These are phyloP conservation scores for Python bivittatus DNA, from an alignment of 2,113 vertebrate species.

Conservation along the genomic window DNA sequence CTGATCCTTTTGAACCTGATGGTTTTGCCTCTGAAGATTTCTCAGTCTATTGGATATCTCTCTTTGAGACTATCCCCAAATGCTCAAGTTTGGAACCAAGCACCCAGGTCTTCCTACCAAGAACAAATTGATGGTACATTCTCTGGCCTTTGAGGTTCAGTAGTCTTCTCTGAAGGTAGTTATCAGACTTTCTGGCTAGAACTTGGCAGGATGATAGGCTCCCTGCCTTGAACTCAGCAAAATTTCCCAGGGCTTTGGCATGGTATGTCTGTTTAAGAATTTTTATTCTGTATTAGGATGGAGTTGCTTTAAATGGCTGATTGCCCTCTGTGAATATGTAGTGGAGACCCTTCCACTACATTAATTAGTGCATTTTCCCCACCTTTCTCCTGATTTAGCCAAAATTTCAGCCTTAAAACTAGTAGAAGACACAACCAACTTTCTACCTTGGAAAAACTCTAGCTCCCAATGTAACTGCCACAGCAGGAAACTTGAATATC, in stretches of 20 bases:
- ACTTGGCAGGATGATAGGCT: not conserved
- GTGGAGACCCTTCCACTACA: not conserved
- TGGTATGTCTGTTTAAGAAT: not conserved
- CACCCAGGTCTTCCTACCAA: not conserved
- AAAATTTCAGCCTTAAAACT: not conserved
- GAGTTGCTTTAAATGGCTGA: not conserved
- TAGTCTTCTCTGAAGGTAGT: not conserved
- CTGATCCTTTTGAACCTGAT: not conserved
- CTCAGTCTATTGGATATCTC: not conserved
- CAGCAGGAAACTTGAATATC: not conserved
- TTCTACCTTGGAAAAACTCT: not conserved
- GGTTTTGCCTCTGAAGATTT: not conserved
- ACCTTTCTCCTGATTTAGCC: not conserved
- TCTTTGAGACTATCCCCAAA: not conserved
- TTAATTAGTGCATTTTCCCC: not conserved
- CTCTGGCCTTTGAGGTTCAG: not conserved
- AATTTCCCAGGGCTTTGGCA: not conserved
- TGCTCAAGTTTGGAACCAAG: not conserved
- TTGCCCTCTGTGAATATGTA: not conserved
- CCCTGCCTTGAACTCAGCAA: not conserved
- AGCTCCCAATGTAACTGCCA: not conserved
- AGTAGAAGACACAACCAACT: not conserved
- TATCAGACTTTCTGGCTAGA: not conserved
- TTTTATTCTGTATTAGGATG: not conserved
- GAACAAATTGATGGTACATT: not conserved